Base-by-base conservation (phyloP, 2,888 invertebrate species). In the Pseudanteris insignis region DNA sequence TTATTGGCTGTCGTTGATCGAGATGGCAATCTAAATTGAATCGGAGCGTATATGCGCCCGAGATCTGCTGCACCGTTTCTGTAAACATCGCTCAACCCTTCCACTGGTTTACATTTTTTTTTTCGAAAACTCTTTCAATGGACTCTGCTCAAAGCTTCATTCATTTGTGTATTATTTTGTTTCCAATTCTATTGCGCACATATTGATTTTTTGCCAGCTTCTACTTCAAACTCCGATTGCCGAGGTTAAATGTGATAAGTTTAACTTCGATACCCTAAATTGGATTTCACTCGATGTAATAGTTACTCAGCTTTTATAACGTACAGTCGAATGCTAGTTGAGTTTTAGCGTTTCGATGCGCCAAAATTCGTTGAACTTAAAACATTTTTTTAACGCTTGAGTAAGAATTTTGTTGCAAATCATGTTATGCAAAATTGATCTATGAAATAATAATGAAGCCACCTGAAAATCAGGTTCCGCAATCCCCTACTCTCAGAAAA, bases 21-120 rank as follows among this genome's bases (percentile, higher is more conserved):
- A 75, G 77, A 78, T 78, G 68, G 62, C 58, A 69, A 78, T 78
- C 78, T 77, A 75, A 75, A 78, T 78, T 72, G 71, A 71, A 73
- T 71, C 68, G 68, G 65, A 65, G 37, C 50, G 36, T 46, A 54
- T 38, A 46, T 24, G 46, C 50, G 32, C 26, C 38, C 34, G 46
- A 54, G 54, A 48, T 43, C 50, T 43, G 40, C 43, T 53, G 59
- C 58, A 51, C 43, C 64, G 69, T 65, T 65, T 70, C 64, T 69
- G 67, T 67, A 70, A 70, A 72, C 68, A 70, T 54, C 40, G 36
- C 33, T 9, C 13, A 36, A 51, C 54, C 58, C 54, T 51, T 62
- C 46, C 34, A 28, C 33, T 13, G 47, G 33, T 32, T 41, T 47
- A 44, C 48, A 51, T 43, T 63, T 67, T 48, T 67, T 69, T 66